phyloP scores from a whole-genome alignment of 2,113 vertebrate species.

The Arothron firmamentum region DNA sequence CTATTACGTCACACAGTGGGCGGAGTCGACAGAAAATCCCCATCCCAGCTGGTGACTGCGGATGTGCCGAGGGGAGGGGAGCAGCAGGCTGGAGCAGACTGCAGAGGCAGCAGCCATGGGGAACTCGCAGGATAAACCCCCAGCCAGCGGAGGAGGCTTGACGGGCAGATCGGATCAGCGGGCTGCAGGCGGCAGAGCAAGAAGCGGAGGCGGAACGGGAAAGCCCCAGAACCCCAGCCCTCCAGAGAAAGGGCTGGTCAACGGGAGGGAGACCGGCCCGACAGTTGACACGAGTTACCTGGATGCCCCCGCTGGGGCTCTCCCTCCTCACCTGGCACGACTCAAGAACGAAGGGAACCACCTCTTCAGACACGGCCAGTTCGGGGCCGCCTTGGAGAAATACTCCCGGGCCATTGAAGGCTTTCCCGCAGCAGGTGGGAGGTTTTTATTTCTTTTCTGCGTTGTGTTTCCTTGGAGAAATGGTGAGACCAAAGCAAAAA shows the following conservation, averaged over 20 bases:
- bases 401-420: constrained; percentile 83
- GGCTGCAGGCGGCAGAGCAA: constrained; percentile 27
- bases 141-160: constrained; percentile 49
- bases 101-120: constrained; percentile 78
- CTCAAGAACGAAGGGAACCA: constrained; percentile 85
- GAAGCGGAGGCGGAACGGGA: constrained; percentile 1
- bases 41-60: constrained; percentile 51
- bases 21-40: constrained; percentile 59
- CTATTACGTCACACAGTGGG: constrained; percentile 63
- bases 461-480: no score
- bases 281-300: constrained; percentile 64
- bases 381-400: constrained; percentile 80
- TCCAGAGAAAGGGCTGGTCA: constrained; percentile 36
- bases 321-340: constrained; percentile 72
- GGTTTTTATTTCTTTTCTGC: background rate
- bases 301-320: constrained; percentile 67
- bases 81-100: constrained; percentile 24
- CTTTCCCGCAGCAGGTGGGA: constrained; percentile 74
- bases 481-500: no score
- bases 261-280: constrained; percentile 43
- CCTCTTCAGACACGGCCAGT: constrained; percentile 86
- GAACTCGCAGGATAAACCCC: constrained; percentile 82
- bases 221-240: constrained; percentile 17
- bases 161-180: constrained; percentile 17
- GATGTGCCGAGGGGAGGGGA: constrained; percentile 52